Evolutionary conservation across 2,113 vertebrate species (phyloP).

Genomic region (Phalacrocorax brasilianus): DNA sequence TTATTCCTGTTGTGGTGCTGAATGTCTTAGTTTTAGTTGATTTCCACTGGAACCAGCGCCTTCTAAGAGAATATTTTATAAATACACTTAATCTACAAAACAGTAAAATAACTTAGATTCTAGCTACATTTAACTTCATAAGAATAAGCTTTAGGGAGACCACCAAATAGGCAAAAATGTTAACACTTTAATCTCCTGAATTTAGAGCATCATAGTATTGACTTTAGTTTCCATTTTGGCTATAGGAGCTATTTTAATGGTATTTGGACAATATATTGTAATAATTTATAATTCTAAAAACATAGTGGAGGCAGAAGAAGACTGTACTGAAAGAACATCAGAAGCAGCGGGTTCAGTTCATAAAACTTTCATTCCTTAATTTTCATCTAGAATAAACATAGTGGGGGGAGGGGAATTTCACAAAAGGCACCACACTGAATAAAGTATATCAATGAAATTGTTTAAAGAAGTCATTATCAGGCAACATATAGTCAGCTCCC

Average conservation of each 20-base stretch:
- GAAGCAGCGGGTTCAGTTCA: background rate
- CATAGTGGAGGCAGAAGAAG: background rate
- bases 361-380: background rate
- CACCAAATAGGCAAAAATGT: background rate
- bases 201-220: constrained; percentile 18
- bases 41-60: background rate
- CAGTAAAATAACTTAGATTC: constrained; percentile 12
- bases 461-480: background rate
- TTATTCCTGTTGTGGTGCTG: background rate
- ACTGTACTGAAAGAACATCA: background rate
- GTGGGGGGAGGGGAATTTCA: background rate
- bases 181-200: constrained; percentile 25
- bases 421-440: background rate
- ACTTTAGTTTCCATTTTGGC: constrained; percentile 37
- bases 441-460: background rate
- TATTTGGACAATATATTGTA: background rate
- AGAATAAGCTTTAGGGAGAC: constrained; percentile 21
- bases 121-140: background rate
- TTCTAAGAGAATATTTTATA: background rate
- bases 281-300: constrained; percentile 40
- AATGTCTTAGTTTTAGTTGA: background rate
- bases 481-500: background rate
- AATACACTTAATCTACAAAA: constrained; percentile 3
- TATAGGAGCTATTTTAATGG: constrained; percentile 15
- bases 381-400: background rate